Conservation (phyloP, 2,797 vertebrate species). For the Glossophaga mutica region DNA sequence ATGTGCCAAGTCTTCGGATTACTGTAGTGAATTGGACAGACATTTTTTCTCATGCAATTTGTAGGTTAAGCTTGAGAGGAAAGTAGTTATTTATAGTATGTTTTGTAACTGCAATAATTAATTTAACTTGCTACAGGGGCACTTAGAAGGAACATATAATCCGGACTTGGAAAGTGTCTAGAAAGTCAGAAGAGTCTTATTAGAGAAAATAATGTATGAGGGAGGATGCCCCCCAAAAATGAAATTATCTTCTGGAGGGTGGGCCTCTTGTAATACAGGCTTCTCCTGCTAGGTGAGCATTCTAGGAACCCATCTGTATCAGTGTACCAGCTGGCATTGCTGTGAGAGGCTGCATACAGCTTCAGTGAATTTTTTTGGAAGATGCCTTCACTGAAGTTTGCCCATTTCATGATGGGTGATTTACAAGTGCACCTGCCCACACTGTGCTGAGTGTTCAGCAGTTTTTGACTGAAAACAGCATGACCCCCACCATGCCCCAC, state of each 20-base stretch:
- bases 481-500: no score
- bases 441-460: no score
- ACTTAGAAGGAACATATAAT: neutral
- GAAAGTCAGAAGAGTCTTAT: neutral
- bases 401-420: no score
- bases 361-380: no score
- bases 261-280: no score
- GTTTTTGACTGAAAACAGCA: no score
- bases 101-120: neutral
- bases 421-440: no score
- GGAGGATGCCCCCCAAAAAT: neutral
- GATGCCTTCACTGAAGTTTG: no score
- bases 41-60: neutral
- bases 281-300: no score
- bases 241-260: neutral
- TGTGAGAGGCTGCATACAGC: no score
- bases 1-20: neutral
- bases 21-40: neutral
- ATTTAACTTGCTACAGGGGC: neutral
- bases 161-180: neutral
- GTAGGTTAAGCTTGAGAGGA: neutral
- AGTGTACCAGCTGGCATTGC: no score
- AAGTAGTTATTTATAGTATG: neutral
- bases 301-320: no score
- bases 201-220: neutral